Evolutionary conservation across 2,797 vertebrate species (phyloP).

Genomic region (Poeciliopsis turneri): DNA sequence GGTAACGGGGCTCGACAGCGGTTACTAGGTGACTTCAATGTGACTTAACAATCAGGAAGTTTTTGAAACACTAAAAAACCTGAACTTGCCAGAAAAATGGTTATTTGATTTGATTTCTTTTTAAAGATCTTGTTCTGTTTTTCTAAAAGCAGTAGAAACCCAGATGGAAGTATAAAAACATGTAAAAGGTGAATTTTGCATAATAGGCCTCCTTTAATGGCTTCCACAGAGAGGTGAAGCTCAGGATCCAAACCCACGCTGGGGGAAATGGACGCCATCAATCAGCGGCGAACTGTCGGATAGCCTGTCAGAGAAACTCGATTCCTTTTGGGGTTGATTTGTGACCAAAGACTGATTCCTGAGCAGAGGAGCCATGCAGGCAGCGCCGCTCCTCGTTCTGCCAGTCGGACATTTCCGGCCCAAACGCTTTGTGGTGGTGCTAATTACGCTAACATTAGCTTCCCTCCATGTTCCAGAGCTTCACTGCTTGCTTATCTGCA

Average conservation of each 20-base stretch:
- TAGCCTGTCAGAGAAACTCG: slow-evolving; percentile 48
- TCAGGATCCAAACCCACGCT: slow-evolving; percentile 59
- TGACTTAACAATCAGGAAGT: no score
- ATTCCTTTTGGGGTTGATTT: slow-evolving; percentile 61
- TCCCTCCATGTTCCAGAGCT: slow-evolving; percentile 25
- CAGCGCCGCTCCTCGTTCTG: slow-evolving; percentile 41
- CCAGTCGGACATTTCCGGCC: slow-evolving; percentile 50
- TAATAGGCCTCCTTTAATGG: slow-evolving; percentile 30
- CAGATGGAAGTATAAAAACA: no score
- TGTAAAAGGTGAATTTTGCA: no score
- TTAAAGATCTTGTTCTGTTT: no score
- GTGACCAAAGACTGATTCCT: slow-evolving; percentile 70
- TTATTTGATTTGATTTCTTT: no score
- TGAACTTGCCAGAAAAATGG: no score
- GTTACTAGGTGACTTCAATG: no score
- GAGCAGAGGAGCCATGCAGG: slow-evolving; percentile 46
- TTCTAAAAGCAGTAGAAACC: no score
- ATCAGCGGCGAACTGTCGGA: slow-evolving; percentile 45
- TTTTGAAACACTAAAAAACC: no score
- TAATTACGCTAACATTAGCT: slow-evolving; percentile 59
- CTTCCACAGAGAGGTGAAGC: slow-evolving; percentile 54
- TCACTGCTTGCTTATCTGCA: slow-evolving; percentile 22
- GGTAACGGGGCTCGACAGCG: no score
- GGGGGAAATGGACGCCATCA: slow-evolving; percentile 57
- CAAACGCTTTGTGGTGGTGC: slow-evolving; percentile 65